Evolutionary conservation across 2,113 vertebrate species (phyloP), one percentile per base, ranked within the genome.

Genomic region (Gallinago media): DNA sequence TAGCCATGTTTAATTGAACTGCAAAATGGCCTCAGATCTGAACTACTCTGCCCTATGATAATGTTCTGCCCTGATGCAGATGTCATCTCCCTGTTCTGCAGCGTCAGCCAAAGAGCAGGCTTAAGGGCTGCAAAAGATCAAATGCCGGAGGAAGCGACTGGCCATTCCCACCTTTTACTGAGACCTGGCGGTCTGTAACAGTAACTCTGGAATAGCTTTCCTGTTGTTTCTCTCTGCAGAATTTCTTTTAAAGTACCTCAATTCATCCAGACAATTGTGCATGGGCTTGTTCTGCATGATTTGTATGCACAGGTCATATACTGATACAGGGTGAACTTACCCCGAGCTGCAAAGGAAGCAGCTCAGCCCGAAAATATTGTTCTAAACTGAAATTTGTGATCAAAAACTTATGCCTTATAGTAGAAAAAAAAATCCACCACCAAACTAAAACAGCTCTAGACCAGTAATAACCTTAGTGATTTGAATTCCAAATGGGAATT

Each of bases 401-500:
- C 11, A 76, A 70, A 71, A 71, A 8, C 11, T 47, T 1, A 0
- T n/a, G 6, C 16, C 42, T 62, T 4, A 12, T 42, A 36, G 15
- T 8, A 32, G 22, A 4, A 14, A 38, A 52, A 34, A n/a, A 58
- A 15, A 56, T n/a, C 14, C 15, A 12, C 31, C 12, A 38, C 72
- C 23, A 31, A 63, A 70, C 3, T 12, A 47, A 49, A 89, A 3
- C 22, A 44, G 26, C 26, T 63, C 12, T 36, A 66, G 29, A 71
- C 34, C 70, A 86, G 29, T 42, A 44, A 6, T 31, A 49, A 62
- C 20, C 11, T 55, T 56, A 34, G 18, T 23, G 27, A 31, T 47
- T 67, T 79, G 26, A 93, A 44, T 79, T 67, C 73, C 31, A 61
- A 29, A 42, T 42, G 15, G 31, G 34, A 66, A 34, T 12, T 23